Base-by-base conservation (phyloP, 37 sponge, comb jelly and placozoan genomes). In the Haliclona indistincta region DNA sequence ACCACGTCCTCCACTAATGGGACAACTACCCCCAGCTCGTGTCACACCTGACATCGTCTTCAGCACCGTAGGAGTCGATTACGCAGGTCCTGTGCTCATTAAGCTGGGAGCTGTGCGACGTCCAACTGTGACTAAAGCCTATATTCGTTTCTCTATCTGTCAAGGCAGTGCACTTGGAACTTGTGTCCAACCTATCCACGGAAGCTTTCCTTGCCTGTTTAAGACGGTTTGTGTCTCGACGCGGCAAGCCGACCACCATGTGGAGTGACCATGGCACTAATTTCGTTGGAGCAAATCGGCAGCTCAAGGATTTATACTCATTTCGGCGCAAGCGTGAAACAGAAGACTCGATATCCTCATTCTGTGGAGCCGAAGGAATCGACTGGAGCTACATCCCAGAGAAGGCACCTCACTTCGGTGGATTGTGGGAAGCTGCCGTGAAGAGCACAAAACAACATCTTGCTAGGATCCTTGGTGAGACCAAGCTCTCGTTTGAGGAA, bases 261-360 rank as follows among this genome's bases (percentile, higher is more conserved):
- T 68, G 67, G 75, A 80, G 70, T 68, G 87, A 86, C 62, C 75
- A 86, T 67, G 81, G 75, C 13, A 79, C 70, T 17, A 86, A 74
- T 38, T 86, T 79, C 38, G 70, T 68, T 20, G 76, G 70, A 3
- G 76, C 84, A 30, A 38, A 34, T 7, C 47, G 45, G 8, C 60
- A 38, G 22, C 52, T 83, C 61, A 76, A 76, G 70, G 76, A 75
- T 45, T 45, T 75, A 38, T 22, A 49, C 22, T 64, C 39, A 32
- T 64, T 72, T 41, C 28, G 72, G 15, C 60, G 44, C 22, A 35
- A 53, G 10, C 74, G 29, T 8, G 32, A 75, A 58, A 75, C 49
- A 29, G 63, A 66, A 42, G 2, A 35, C 32, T 67, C 67, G 56
- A 74, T 74, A 39, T 60, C 35, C n/a, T 41, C 58, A 20, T 80